Base-by-base conservation (phyloP, 2,888 invertebrate species). In the Drosophila seclusa region DNA sequence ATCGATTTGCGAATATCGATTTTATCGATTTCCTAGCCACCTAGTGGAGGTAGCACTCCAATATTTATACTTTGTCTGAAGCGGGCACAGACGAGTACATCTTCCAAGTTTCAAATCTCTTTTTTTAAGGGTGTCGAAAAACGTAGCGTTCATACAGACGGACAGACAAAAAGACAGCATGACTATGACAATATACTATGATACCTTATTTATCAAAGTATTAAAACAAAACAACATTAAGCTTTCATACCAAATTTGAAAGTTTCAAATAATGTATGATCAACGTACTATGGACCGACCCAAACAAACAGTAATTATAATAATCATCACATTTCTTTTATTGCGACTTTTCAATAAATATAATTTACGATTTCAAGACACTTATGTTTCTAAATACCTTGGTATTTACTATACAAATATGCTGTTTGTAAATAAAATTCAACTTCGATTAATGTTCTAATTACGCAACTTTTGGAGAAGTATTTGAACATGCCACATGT, bases 401-500 rank as follows among this genome's bases (percentile, higher is more conserved):
- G 1, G 21, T 36, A 24, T 18, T 6, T 21, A 24, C 5, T 5
- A 7, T 6, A 36, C 5, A 24, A 38, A 55, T 21, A 29, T 16
- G 16, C 16, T 40, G 21, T 40, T n/a, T 29, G 40, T 57, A 40
- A 31, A 29, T 16, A 57, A 42, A 31, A 16, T 31, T n/a, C 31
- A 48, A 31, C 10, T 38, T 36, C 34, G n/a, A 36, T 58, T 58
- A 40, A 58, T 68, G 66, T 84, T 87, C 70, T 78, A 73, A 72
- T 71, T 64, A 66, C 57, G 57, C 36, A 53, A 61, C 34, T 63
- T 70, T 58, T 48, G 29, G 32, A 63, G 59, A 67, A 58, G 18
- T 59, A 61, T 64, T 61, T 49, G 7, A 49, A 40, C 34, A 54
- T 57, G 36, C 29, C 76, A 21, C 2, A 27, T 32, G 52, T 13